Base-by-base conservation (phyloP, 2,797 vertebrate species). In the Garrulus glandarius region DNA sequence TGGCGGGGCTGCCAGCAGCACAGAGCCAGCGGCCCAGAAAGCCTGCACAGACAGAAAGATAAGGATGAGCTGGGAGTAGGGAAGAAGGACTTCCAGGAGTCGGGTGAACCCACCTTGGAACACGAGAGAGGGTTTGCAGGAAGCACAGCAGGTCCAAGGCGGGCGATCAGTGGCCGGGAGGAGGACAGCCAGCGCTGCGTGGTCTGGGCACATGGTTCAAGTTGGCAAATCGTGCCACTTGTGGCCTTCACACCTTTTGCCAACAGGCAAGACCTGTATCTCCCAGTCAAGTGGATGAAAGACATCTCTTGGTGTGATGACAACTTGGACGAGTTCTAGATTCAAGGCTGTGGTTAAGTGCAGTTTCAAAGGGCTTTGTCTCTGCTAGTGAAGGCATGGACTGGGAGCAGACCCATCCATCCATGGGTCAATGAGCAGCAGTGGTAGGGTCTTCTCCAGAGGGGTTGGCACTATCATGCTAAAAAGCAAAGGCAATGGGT, bases 161-260 rank as follows among this genome's bases (percentile, higher is more conserved):
- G 15, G 16, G 20, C 0, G 0, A 17, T 43, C 5, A 2, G 9
- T 9, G 44, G 59, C 19, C 0, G 0, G 26, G 27, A 29, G 46
- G 34, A 63, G 43, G 37, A n/a, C 0, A 0, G 4, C 4, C 4
- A 23, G 23, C 21, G 4, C 4, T 22, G 60, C 1, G 1, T 3
- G 10, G 16, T 26, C 59, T 27, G 27, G 26, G 27, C 16, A 15
- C 16, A 6, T 34, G 30, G 17, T 11, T 72, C 36, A 19, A 32
- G 34, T 3, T 18, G 29, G 39, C 8, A 59, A 21, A 32, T 18
- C 0, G 2, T 7, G 9, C 3, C 13, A 3, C 23, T 63, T 36
- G 20, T 14, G 68, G 30, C 30, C 8, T 9, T 65, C 69, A 30
- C 14, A 49, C 22, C 65, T 81, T 55, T 11, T 59, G 61, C 49